Evolutionary conservation across 1,140 invertebrate species (phyloP), one percentile per base, ranked within the genome.

Genomic region (Drosophila murphyi): DNA sequence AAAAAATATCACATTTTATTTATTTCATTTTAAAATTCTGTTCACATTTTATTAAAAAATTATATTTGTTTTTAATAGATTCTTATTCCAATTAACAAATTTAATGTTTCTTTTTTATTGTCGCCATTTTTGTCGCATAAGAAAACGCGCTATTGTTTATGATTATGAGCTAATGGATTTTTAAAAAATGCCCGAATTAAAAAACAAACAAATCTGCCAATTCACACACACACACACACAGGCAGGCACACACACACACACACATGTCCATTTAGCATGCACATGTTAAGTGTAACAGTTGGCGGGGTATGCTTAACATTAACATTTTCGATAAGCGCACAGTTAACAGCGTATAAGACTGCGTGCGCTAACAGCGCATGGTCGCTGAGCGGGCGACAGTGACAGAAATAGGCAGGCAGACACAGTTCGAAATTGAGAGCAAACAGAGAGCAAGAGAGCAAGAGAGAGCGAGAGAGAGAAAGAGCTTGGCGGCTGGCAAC

Each of bases 341-440:
- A 51, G 20, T 48, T 69, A 83, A 65, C 72, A 62, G 47, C 37
- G 83, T 87, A 87, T 89, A 89, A 88, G 83, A 86, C 62, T 83
- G 64, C 3, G 2, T 7, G 29, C 20, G 37, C 34, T 63, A 79
- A 80, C 80, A 80, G 80, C 41, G 65, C 41, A 51, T 54, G 63
- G 63, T 50, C 59, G 43, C 10, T 32, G 31, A 45, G 62, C 61
- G 57, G 32, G 48, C 34, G 67, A 80, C 60, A 59, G 80, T 70
- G 65, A 82, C 62, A 71, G 65, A 75, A 81, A 77, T 62, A 81
- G 67, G 56, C 50, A 60, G 37, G 10, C 39, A n/a, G 37, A 20
- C 20, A 20, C 68, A 59, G 39, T 81, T 77, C 69, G 74, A 59
- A 80, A 73, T 65, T 71, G 74, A 81, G 80, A 63, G 59, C 48